Percentiles rank a stretch among this genome's conserved stretches.
phyloP scores from a whole-genome alignment of 2,113 vertebrate genomes.

The Oceanodroma tethys region DNA sequence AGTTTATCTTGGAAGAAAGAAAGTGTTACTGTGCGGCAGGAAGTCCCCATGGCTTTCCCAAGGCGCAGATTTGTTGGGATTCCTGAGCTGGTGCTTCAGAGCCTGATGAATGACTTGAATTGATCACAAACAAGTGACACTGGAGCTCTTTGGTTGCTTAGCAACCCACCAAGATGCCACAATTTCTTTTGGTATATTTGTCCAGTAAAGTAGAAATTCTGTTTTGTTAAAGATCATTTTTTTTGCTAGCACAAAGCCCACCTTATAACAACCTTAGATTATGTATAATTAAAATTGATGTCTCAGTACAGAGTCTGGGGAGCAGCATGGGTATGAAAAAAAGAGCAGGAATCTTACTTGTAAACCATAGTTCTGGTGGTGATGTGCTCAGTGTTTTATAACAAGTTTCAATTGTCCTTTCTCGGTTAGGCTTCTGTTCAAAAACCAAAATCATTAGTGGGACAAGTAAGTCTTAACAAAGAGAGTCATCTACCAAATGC shows the following conservation, averaged over 20 bases:
- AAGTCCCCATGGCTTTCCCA: slow-evolving; percentile 73
- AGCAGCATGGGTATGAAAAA: not conserved
- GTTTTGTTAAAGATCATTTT: slow-evolving; percentile 52
- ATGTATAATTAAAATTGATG: not conserved
- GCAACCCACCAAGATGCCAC: slow-evolving; percentile 75
- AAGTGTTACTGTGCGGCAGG: slow-evolving; percentile 65
- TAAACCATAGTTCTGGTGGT: not conserved
- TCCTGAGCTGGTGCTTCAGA: slow-evolving; percentile 62
- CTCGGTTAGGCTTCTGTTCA: not conserved
- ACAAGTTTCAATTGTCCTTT: not conserved
- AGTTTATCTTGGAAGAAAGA: slow-evolving; percentile 71
- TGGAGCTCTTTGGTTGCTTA: slow-evolving; percentile 72
- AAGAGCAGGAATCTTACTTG: not conserved
- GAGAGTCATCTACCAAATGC: not conserved
- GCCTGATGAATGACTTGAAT: slow-evolving; percentile 72
- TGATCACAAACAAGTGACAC: slow-evolving; percentile 71
- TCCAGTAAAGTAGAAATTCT: slow-evolving; percentile 70
- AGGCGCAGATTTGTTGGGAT: slow-evolving; percentile 65
- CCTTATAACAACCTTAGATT: slow-evolving; percentile 20
- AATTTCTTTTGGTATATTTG: slow-evolving; percentile 71
- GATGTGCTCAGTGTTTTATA: not conserved
- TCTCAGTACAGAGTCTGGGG: not conserved
- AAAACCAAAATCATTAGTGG: not conserved
- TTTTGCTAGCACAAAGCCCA: slow-evolving; percentile 41
- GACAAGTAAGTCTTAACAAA: not conserved